phyloP scores from a whole-genome alignment of 2,888 invertebrate species.

The Apamea sordens region DNA sequence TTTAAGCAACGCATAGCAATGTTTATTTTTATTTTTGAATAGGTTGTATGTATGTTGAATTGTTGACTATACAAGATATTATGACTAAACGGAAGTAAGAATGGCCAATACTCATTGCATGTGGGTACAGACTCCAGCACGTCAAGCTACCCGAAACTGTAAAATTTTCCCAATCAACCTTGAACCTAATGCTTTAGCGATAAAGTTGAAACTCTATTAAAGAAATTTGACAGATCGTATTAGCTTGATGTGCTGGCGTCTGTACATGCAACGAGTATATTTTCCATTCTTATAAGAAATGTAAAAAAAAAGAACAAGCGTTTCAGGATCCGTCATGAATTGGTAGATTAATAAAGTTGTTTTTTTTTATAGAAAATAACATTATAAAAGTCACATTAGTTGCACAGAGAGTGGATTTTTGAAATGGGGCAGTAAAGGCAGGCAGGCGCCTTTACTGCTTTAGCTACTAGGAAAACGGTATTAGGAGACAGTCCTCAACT shows the following conservation, averaged over 20 bases:
- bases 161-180: too few species aligned
- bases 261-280: neutral
- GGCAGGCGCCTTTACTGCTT: too few species aligned
- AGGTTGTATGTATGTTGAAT: neutral
- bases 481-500: too few species aligned
- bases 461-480: too few species aligned
- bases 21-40: neutral
- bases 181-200: too few species aligned
- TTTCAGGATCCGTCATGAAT: slow-evolving; percentile 1
- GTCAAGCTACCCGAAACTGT: too few species aligned
- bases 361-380: neutral
- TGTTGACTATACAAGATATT: neutral
- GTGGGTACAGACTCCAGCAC: too few species aligned
- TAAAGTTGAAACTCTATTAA: too few species aligned
- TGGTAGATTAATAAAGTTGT: neutral
- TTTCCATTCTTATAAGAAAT: neutral
- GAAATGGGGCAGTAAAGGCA: too few species aligned
- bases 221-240: too few species aligned
- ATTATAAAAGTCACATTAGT: slow-evolving; percentile 1
- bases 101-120: too few species aligned
- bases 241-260: too few species aligned
- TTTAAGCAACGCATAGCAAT: slow-evolving; percentile 9
- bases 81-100: neutral
- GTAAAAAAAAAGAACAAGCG: neutral
- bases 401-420: neutral